phyloP scores from a whole-genome alignment of 64 coral and sea anemone genomes.

The Pachyseris speciosa region DNA sequence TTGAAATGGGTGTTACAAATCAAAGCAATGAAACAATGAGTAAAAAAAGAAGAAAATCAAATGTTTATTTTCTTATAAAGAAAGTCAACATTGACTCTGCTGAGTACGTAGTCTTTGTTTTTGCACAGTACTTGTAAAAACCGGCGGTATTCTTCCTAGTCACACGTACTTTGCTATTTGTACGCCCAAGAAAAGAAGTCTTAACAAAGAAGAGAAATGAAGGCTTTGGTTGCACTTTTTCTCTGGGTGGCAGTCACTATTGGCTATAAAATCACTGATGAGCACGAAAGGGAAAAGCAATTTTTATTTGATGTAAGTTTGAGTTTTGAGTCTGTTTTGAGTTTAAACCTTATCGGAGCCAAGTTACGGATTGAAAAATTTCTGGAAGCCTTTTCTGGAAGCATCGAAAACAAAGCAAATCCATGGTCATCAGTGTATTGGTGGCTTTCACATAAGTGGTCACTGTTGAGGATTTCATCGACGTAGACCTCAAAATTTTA shows the following conservation, averaged over 20 bases:
- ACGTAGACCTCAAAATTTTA: too few relatives aligned
- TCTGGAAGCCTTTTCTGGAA: too few relatives aligned
- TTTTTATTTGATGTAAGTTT: slow-evolving; percentile 5
- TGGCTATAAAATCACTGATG: neutral
- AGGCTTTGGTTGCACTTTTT: neutral
- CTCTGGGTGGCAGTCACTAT: neutral
- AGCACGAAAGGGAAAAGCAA: neutral
- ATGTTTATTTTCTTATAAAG: neutral
- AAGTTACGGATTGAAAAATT: too few relatives aligned
- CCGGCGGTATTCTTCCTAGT: too few relatives aligned
- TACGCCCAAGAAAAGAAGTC: neutral
- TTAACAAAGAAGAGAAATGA: slow-evolving; percentile 1
- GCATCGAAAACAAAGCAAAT: too few relatives aligned
- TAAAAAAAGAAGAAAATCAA: neutral
- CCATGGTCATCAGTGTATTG: too few relatives aligned
- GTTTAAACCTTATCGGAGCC: neutral
- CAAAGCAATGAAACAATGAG: neutral
- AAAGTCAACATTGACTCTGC: neutral
- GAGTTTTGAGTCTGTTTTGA: neutral
- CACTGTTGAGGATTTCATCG: too few relatives aligned
- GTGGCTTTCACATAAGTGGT: too few relatives aligned
- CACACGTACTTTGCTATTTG: too few relatives aligned
- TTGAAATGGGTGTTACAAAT: neutral
- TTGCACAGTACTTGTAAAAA: too few relatives aligned
- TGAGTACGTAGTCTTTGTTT: neutral